Percentiles rank a stretch among this genome's conserved stretches.
Conservation (phyloP, 2,797 vertebrate genomes). For the Sarcoramphus papa region DNA sequence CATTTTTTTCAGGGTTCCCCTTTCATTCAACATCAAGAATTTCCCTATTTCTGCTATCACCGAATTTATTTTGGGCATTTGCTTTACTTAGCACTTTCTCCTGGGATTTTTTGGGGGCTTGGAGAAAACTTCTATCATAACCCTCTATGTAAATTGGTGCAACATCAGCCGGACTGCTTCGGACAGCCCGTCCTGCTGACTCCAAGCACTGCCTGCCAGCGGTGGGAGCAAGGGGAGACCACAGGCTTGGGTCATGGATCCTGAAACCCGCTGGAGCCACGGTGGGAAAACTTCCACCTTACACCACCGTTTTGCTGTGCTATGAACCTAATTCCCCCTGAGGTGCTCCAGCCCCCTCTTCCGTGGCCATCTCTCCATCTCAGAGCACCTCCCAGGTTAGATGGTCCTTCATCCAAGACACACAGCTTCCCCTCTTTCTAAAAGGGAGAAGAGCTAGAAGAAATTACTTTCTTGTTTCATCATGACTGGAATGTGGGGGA, state of each 20-base stretch:
- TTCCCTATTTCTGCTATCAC: background rate
- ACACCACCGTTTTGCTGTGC: background rate
- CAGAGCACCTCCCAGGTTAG: background rate
- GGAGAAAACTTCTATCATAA: background rate
- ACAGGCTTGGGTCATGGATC: background rate
- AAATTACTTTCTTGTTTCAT: background rate
- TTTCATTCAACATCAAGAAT: background rate
- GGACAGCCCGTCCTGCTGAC: background rate
- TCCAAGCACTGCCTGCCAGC: background rate
- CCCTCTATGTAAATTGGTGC: background rate
- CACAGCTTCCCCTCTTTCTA: background rate
- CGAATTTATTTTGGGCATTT: background rate
- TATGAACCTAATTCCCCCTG: background rate
- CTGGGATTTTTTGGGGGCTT: background rate
- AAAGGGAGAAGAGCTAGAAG: background rate
- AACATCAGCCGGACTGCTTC: background rate
- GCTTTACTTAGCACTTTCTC: slow-evolving; percentile 41
- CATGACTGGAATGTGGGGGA: background rate
- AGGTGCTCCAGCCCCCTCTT: background rate
- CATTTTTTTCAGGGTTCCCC: background rate
- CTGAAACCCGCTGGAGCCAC: background rate
- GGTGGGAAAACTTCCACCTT: background rate
- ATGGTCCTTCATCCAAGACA: background rate
- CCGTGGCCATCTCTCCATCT: background rate
- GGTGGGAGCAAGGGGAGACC: background rate